Base-by-base conservation (phyloP, 1,140 invertebrate species). In the Spodoptera litura region DNA sequence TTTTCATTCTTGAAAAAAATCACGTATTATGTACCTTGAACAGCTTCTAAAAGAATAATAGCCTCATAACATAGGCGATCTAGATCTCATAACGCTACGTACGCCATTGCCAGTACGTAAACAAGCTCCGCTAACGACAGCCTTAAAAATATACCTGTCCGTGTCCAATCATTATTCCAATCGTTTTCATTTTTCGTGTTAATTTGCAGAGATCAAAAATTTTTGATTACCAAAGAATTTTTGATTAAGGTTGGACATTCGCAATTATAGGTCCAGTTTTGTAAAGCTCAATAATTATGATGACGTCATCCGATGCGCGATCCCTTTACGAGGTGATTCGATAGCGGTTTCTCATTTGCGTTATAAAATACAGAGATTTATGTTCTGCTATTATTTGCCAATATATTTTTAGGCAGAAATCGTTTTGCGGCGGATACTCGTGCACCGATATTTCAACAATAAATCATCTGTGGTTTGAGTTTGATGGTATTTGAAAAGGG, bases 21-120 rank as follows among this genome's bases (percentile, higher is more conserved):
- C 86, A 88, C 86, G 85, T 88, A 86, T 83, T 84, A 84, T 83
- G 83, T 71, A 80, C 78, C 70, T 59, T 75, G 79, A 81, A 83
- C 80, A 75, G 79, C 75, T 79, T 81, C 75, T 78, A 81, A 79
- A 79, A 82, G 75, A 82, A 81, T 87, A 81, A 84, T 74, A 80
- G 71, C 79, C 58, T 49, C 68, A 78, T 85, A 83, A 83, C 77
- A 80, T 81, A 61, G 78, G 74, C 71, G 81, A 85, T 87, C 80
- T 73, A 8, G 76, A 78, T 81, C 76, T 35, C 52, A 15, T 15
- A 51, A 62, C 25, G 12, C 13, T 20, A 59, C 56, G 58, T 31
- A 51, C 44, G 15, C 44, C 58, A 64, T 53, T 64, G 35, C 44
- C 58, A 64, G 53, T 64, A 58, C 9, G 73, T 53, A 61, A 75